A percentile compares a stretch with the other conserved stretches of the same genome.
These are phyloP conservation scores for Xenopus petersii DNA, from an alignment of 2,797 vertebrate genomes.

Conservation along the genomic window DNA sequence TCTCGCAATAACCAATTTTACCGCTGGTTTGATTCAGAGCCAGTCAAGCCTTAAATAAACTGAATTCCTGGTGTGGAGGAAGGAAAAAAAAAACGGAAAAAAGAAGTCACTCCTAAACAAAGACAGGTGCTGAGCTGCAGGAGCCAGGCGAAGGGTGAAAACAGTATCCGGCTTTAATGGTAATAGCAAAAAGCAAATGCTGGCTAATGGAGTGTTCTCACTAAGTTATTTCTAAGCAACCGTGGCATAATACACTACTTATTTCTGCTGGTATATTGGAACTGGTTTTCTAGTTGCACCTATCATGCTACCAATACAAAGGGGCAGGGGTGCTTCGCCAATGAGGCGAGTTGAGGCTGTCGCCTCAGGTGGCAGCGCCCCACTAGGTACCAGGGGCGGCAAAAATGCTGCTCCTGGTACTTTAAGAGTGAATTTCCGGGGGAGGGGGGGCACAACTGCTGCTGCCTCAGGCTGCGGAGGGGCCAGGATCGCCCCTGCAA, in stretches of 20 bases:
- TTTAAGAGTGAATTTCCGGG: too few relatives aligned
- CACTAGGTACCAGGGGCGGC: too few relatives aligned
- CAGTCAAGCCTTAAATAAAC: constrained; percentile 98
- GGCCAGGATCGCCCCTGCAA: too few relatives aligned
- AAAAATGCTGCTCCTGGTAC: too few relatives aligned
- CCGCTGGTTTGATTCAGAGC: constrained; percentile 99
- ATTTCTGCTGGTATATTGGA: constrained; percentile 82
- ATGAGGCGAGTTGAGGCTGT: too few relatives aligned
- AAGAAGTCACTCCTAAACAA: constrained; percentile 99
- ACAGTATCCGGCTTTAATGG: constrained; percentile 98
- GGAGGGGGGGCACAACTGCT: too few relatives aligned
- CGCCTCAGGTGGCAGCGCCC: too few relatives aligned
- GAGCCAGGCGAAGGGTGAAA: constrained; percentile 78
- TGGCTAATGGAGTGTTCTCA: constrained; percentile 89
- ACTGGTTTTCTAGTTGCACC: constrained; percentile 20
- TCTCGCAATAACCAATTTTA: constrained; percentile 98
- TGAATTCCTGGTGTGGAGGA: constrained; percentile 90
- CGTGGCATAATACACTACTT: constrained; percentile 77
- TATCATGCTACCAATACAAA: constrained; percentile 22
- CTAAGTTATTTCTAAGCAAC: constrained; percentile 87
- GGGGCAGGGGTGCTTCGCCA: too few relatives aligned
- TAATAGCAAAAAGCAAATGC: constrained; percentile 94
- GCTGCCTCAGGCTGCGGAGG: too few relatives aligned
- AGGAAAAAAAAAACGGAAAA: constrained; percentile 82
- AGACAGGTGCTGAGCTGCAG: constrained; percentile 91